Base-by-base conservation (phyloP, 1,140 invertebrate species). In the Lanistes nyassanus region DNA sequence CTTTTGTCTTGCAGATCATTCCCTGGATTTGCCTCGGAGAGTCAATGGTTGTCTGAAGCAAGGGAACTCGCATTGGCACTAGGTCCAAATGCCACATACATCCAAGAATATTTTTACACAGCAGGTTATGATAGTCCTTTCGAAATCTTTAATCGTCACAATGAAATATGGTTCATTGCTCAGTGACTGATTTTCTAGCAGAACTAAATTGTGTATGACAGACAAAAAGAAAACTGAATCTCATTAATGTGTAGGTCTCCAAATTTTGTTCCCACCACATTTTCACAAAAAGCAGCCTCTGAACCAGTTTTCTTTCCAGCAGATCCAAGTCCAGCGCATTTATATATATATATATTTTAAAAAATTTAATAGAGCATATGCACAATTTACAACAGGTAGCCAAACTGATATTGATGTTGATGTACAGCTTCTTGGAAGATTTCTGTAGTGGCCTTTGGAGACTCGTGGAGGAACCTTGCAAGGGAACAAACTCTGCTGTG, bases 51-150 rank as follows among this genome's bases (percentile, higher is more conserved):
- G 13, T 31, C 74, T 16, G 47, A 86, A 67, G 84, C 81, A 21
- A 37, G 34, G 13, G 36, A 77, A 29, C 76, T 86, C 19, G 72
- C 31, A 0, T 36, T 62, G 3, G 76, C 77, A 16, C 74, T 85
- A 19, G 56, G 51, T 1, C 67, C 66, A 0, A 72, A 80, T 23
- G 34, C 71, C 3, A 62, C 68, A 11, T 86, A 77, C 67, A 26
- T 70, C 16, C 69, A 68, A 0, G 70, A 76, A 16, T 82, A 73
- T 51, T 86, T 75, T 73, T 84, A 62, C 73, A 85, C 80, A 29
- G 85, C 84, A 37, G 85, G 85, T 1, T 87, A 87, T 74, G 76
- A 87, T 72, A 79, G 83, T 60, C 85, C 85, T 6, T 87, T 81
- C 51, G 60, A 77, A 73, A 21, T 84, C 23, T 66, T 82, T 5